Percentiles rank a stretch among this genome's conserved stretches.
These are phyloP conservation scores for Muscicapa adusta DNA, from an alignment of 2,113 vertebrate species.

Conservation along the genomic window DNA sequence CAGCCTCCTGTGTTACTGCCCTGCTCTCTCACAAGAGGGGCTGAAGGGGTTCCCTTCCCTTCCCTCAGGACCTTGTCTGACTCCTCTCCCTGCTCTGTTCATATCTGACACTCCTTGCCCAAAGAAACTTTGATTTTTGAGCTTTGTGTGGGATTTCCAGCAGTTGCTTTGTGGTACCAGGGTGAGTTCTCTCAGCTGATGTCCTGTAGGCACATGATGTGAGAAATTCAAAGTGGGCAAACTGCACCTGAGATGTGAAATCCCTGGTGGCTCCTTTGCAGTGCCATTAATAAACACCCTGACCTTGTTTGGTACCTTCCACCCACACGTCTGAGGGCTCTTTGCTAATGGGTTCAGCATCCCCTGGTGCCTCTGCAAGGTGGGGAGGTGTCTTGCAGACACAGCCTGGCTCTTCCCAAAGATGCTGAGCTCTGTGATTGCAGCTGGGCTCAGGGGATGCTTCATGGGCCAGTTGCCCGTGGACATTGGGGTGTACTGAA, in stretches of 20 bases:
- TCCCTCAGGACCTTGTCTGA: not conserved
- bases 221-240: not conserved
- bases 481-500: not conserved
- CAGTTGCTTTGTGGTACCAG: not conserved
- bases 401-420: not conserved
- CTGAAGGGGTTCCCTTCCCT: not conserved
- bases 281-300: not conserved
- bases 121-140: not conserved
- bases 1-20: not conserved
- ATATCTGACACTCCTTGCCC: not conserved
- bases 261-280: not conserved
- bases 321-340: slow-evolving; percentile 14
- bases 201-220: not conserved
- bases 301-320: slow-evolving; percentile 31
- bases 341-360: not conserved
- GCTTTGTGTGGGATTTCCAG: not conserved
- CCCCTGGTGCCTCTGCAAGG: not conserved
- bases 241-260: not conserved
- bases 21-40: not conserved
- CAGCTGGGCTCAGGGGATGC: not conserved
- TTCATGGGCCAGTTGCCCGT: slow-evolving; percentile 8
- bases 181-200: not conserved
- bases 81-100: not conserved
- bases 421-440: slow-evolving; percentile 12
- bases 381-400: not conserved